phyloP scores from a whole-genome alignment of 2,888 invertebrate species.

The Caenorhabditis sp. region DNA sequence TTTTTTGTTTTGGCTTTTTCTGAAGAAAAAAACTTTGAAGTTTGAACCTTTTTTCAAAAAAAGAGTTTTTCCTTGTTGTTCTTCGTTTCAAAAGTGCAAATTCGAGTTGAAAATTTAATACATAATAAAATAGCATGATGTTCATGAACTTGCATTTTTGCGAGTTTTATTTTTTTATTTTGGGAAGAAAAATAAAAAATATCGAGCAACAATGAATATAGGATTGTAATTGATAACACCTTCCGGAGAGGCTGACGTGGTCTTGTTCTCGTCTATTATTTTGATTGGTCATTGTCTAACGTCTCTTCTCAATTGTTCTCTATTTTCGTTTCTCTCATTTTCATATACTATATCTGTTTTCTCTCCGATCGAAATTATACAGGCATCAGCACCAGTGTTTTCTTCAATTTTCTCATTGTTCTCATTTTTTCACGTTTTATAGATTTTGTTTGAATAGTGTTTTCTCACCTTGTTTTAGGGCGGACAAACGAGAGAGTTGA shows the following conservation, averaged over 20 bases:
- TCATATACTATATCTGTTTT: not conserved
- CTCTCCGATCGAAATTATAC: not conserved
- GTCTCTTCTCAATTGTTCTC: not conserved
- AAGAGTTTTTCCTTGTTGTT: too few species aligned
- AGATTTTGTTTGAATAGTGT: not conserved
- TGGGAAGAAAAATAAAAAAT: too few species aligned
- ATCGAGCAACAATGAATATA: too few species aligned
- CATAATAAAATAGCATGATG: not conserved
- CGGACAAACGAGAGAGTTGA: too few species aligned
- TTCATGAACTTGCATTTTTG: too few species aligned
- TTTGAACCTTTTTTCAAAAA: too few species aligned
- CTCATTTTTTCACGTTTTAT: constrained; percentile 2
- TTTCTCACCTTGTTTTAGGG: too few species aligned
- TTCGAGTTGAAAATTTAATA: not conserved
- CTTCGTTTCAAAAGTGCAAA: not conserved
- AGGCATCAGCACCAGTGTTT: not conserved
- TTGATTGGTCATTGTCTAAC: not conserved
- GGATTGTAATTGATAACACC: not conserved
- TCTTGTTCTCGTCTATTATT: not conserved
- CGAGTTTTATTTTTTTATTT: too few species aligned
- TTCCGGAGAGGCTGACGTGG: not conserved
- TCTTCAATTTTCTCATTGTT: not conserved
- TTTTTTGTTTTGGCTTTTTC: not conserved
- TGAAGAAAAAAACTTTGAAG: too few species aligned
- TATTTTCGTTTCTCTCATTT: not conserved